These are phyloP conservation scores for Myiotriccus ornatus DNA, from an alignment of 2,797 vertebrate genomes.

Conservation along the genomic window DNA sequence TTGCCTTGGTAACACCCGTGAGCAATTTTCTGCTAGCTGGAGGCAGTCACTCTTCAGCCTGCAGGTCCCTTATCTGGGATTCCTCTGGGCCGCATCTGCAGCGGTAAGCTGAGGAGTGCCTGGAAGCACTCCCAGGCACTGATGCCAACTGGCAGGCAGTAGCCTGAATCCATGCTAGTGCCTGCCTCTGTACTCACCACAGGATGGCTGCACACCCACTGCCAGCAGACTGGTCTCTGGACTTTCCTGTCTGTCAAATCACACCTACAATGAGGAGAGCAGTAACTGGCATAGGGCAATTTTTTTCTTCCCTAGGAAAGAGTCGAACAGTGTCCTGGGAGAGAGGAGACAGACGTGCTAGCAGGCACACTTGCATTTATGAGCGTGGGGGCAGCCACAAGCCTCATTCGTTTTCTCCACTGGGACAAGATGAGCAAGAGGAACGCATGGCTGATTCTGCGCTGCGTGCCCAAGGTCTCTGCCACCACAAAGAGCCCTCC, in stretches of 20 bases:
- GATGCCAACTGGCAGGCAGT: not conserved
- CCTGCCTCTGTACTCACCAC: not conserved
- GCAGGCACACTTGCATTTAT: not conserved
- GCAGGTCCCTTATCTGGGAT: not conserved
- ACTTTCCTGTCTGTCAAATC: not conserved
- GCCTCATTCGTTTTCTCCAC: not conserved
- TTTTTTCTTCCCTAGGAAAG: not conserved
- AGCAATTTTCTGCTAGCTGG: not conserved
- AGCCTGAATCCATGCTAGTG: not conserved
- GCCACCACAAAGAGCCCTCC: not conserved
- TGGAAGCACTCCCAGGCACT: not conserved
- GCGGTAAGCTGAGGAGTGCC: accelerated
- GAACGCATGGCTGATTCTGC: not conserved
- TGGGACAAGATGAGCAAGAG: not conserved
- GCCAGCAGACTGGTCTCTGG: not conserved
- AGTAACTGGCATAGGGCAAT: not conserved
- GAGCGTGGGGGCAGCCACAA: not conserved
- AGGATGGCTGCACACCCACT: not conserved
- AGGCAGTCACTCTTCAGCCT: not conserved
- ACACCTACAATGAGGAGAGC: not conserved
- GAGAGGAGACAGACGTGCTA: not conserved
- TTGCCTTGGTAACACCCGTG: not conserved
- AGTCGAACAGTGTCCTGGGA: not conserved
- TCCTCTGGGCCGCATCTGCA: not conserved
- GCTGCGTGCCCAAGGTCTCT: accelerated